Evolutionary conservation across 2,888 invertebrate genomes (phyloP), one percentile per base, ranked within the genome.

Genomic region (Nineta flava): DNA sequence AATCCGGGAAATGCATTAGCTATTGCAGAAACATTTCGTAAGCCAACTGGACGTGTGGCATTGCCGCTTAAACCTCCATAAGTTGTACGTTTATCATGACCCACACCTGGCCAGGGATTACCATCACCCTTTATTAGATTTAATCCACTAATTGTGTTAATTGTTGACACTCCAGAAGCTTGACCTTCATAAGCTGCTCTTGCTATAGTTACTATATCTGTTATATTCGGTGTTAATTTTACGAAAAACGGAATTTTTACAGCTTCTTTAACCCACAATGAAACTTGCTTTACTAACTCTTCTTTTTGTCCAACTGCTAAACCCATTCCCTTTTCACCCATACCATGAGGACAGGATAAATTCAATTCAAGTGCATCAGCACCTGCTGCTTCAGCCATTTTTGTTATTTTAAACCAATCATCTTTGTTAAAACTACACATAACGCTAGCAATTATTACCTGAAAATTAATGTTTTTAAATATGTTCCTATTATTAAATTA

Each of bases 301-400:
- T 94, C 87, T 64, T 93, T 82, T 87, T 96, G 95, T 51, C 97
- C 97, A 67, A 97, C 97, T 44, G 97, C 97, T 48, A 99, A 71
- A 0, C 97, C 99, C 97, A 99, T 97, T 40, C 96, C 96, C 10
- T 87, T 81, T 65, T 96, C 96, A 2, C 94, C 95, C 95, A 99
- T 97, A 6, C 97, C 97, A 66, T 99, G 97, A 0, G 97, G 97
- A 65, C 99, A 97, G 0, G 95, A 96, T 47, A 99, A 68, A 71
- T 99, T 99, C 47, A 97, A 69, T 62, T 99, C 99, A 12, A 99
- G 68, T 0, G 93, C 96, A 69, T 99, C 96, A 0, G 97, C 83
- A 0, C 96, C 96, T 0, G 92, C 75, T 1, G 72, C 72, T 65
- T 85, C 84, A 0, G 93, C 85, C 67, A 74, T 79, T 56, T 70